Evolutionary conservation across 1,140 invertebrate genomes (phyloP).

Genomic region (Oedothorax gibbosus): DNA sequence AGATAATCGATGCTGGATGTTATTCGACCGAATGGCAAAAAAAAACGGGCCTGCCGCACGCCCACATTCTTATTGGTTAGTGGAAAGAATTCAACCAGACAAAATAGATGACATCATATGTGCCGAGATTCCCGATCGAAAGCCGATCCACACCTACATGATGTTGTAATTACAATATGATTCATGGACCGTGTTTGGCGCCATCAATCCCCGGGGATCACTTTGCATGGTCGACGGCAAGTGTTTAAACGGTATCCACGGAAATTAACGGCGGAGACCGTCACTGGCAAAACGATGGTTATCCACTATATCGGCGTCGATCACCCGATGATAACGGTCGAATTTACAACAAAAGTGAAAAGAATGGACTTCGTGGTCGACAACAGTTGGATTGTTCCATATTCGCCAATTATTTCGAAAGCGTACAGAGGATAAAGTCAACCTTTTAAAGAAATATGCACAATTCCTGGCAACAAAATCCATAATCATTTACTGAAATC

Average conservation of each 20-base stretch:
- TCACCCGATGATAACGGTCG: not conserved
- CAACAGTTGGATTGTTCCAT: conserved; percentile 71
- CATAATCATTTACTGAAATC: no score
- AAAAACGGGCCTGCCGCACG: conserved; percentile 11
- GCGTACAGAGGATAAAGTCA: no score
- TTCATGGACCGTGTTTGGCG: conserved; percentile 64
- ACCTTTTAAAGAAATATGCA: no score
- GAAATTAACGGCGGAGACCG: conserved; percentile 39
- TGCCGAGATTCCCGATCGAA: conserved; percentile 59
- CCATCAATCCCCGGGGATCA: conserved; percentile 49
- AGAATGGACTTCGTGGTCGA: not conserved
- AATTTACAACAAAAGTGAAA: not conserved
- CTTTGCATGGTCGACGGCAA: conserved; percentile 63
- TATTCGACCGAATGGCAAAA: conserved; percentile 36
- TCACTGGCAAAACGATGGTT: not conserved
- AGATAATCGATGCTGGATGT: not conserved
- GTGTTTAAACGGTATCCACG: conserved; percentile 60
- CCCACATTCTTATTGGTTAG: conserved; percentile 22
- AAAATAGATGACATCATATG: conserved; percentile 26
- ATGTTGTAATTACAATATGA: conserved; percentile 61
- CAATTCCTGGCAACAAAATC: no score
- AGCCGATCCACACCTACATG: conserved; percentile 10
- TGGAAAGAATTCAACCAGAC: not conserved
- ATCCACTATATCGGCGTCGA: conserved; percentile 28
- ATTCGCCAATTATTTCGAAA: conserved; percentile 67